A percentile compares a stretch with the other conserved stretches of the same genome.
phyloP scores from a whole-genome alignment of 30 jellyfish, hydroid and myxozoan genomes.

The Hydractinia symbiolongicarpus region DNA sequence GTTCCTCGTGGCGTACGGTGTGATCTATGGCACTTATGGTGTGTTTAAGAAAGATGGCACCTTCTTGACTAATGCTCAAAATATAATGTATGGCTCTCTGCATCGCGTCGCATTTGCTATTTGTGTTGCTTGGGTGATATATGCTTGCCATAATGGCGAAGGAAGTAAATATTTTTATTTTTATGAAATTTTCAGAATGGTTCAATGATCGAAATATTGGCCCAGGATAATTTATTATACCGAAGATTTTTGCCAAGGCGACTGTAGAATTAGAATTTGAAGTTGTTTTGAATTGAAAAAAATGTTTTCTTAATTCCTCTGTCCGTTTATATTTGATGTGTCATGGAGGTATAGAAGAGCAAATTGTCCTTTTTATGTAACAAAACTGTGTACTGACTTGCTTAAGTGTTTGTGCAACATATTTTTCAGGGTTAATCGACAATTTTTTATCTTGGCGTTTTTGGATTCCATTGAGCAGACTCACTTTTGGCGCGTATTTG shows the following conservation, averaged over 20 bases:
- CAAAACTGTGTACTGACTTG: neutral
- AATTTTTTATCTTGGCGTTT: slow-evolving; percentile 72
- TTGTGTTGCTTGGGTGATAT: slow-evolving; percentile 78
- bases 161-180: slow-evolving; percentile 65
- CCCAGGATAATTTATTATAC: too few species aligned
- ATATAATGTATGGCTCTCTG: slow-evolving; percentile 56
- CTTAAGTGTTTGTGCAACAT: neutral
- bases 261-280: too few species aligned
- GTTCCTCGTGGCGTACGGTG: slow-evolving; percentile 45
- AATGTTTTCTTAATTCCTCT: too few species aligned
- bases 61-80: slow-evolving; percentile 46
- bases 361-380: too few species aligned
- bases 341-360: too few species aligned
- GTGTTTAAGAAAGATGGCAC: slow-evolving; percentile 42
- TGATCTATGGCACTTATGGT: slow-evolving; percentile 76
- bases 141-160: slow-evolving; percentile 62
- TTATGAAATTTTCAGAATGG: neutral
- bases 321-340: too few species aligned
- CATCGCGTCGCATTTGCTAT: slow-evolving; percentile 63
- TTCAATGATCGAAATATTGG: too few species aligned
- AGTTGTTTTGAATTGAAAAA: too few species aligned
- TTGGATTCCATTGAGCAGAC: slow-evolving; percentile 78
- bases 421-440: slow-evolving; percentile 50
- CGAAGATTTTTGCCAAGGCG: too few species aligned
- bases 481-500: slow-evolving; percentile 77